Conservation (phyloP, 2,797 vertebrate genomes). For the Poeciliopsis turneri region DNA sequence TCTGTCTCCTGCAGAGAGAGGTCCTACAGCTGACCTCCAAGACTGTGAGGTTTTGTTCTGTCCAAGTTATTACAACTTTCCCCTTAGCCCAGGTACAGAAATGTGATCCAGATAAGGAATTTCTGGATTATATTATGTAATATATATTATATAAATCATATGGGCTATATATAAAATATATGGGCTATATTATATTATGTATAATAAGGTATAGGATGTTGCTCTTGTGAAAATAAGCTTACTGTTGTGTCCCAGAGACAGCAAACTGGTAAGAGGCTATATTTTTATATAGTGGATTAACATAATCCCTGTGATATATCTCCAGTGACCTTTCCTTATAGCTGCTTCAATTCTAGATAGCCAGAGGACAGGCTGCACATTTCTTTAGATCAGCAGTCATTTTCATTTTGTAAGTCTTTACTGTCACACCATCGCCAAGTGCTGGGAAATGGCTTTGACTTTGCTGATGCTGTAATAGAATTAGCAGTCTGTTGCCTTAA, state of each 20-base stretch:
- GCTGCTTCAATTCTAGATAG: constrained; percentile 45
- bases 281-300: constrained; percentile 64
- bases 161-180: too few relatives aligned
- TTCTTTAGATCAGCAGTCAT: constrained; percentile 28
- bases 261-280: constrained; percentile 54
- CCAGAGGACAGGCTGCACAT: constrained; percentile 40
- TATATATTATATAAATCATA: too few relatives aligned
- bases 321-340: constrained; percentile 50
- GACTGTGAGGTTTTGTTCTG: constrained; percentile 12
- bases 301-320: constrained; percentile 64
- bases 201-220: constrained; percentile 3
- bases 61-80: neutral
- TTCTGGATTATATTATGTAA: neutral
- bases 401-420: constrained; percentile 49
- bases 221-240: constrained; percentile 41
- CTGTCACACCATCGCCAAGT: constrained; percentile 34
- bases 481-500: constrained; percentile 48
- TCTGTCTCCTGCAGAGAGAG: constrained; percentile 21
- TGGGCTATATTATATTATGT: too few relatives aligned
- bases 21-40: constrained; percentile 9
- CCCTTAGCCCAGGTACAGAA: neutral
- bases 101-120: constrained; percentile 1
- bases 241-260: constrained; percentile 46
- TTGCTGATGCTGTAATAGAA: constrained; percentile 51
- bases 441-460: constrained; percentile 39